phyloP scores from a whole-genome alignment of 1,140 invertebrate species.

The Holotrichia oblita region DNA sequence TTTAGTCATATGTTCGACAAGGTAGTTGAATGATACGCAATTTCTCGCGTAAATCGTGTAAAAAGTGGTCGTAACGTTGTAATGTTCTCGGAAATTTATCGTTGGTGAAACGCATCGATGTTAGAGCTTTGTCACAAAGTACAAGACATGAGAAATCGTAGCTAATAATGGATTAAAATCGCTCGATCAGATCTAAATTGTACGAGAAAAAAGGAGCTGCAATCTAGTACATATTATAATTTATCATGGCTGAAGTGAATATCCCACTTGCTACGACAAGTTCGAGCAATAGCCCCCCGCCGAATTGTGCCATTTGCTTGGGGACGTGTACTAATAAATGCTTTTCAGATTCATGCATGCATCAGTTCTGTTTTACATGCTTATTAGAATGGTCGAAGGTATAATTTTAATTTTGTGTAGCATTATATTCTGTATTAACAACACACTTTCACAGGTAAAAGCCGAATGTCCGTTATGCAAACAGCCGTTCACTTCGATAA shows the following conservation, averaged over 20 bases:
- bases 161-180: background rate
- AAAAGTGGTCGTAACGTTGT: background rate
- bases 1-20: constrained; percentile 18
- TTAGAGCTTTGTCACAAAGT: background rate
- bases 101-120: background rate
- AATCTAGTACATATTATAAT: background rate
- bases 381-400: constrained; percentile 94
- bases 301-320: constrained; percentile 92
- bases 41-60: background rate
- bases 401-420: constrained; percentile 46
- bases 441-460: constrained; percentile 72
- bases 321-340: constrained; percentile 87
- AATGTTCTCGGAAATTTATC: background rate
- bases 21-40: constrained; percentile 2
- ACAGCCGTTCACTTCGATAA: constrained; percentile 88
- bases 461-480: constrained; percentile 95
- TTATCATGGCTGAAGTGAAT: constrained; percentile 36
- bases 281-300: constrained; percentile 70
- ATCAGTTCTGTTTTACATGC: constrained; percentile 94
- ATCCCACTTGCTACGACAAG: background rate
- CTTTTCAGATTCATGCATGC: constrained; percentile 90
- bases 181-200: background rate
- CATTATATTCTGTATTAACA: background rate
- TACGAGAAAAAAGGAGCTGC: background rate
- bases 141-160: background rate